Percentiles rank a stretch among this genome's conserved stretches.
These are phyloP conservation scores for Zaprionus inermis DNA, from an alignment of 1,140 invertebrate species.

Conservation along the genomic window DNA sequence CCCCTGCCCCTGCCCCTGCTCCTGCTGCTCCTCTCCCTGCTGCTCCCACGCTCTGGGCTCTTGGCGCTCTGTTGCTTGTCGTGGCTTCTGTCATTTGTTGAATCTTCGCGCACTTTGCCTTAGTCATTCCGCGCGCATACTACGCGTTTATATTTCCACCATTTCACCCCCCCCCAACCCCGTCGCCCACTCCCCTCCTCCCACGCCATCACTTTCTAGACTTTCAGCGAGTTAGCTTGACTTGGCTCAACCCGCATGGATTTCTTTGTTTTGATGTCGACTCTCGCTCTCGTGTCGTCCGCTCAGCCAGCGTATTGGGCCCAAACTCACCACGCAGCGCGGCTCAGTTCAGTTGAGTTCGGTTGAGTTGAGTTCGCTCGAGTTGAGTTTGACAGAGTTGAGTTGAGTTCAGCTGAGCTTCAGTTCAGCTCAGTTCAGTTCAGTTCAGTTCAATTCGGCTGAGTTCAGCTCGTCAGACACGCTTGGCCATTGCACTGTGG, in stretches of 20 bases:
- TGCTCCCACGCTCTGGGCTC: constrained; percentile 17
- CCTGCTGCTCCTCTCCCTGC: background rate
- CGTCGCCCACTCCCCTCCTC: constrained; percentile 1
- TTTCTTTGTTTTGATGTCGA: constrained; percentile 78
- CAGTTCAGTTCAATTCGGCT: constrained; percentile 30
- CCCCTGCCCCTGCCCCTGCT: background rate
- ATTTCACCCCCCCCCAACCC: constrained; percentile 3
- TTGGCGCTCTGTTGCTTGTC: constrained; percentile 54
- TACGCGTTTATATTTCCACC: constrained; percentile 50
- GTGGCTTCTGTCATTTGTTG: constrained; percentile 76
- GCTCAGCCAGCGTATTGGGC: constrained; percentile 37
- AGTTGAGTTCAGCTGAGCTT: constrained; percentile 9
- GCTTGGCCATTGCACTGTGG: constrained; percentile 34
- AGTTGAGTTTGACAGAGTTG: background rate
- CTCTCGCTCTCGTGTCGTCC: constrained; percentile 47
- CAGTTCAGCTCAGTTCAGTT: constrained; percentile 32
- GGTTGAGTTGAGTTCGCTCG: constrained; percentile 31
- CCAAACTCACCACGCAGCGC: constrained; percentile 63
- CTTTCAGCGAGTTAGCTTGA: constrained; percentile 57
- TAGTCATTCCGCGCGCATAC: constrained; percentile 63
- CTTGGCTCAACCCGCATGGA: constrained; percentile 39
- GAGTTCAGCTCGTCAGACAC: constrained; percentile 5
- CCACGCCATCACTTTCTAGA: background rate
- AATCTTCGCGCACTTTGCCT: constrained; percentile 70
- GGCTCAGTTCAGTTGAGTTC: constrained; percentile 18